Base-by-base conservation (phyloP, 2,888 invertebrate genomes). In the Tortrix viridana region DNA sequence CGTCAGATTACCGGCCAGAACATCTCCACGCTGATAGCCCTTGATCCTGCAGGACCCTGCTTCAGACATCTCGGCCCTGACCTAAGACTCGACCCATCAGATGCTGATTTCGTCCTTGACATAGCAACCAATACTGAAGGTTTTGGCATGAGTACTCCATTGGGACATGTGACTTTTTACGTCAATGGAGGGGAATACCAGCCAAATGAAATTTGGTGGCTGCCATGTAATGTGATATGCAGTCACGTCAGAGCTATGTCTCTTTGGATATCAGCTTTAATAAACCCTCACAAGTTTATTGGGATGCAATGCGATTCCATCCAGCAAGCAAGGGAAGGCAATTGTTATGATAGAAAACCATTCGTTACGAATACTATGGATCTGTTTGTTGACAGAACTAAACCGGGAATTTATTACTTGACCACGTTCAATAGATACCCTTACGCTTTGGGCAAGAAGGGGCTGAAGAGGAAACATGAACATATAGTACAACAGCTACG, bases 401-500 rank as follows among this genome's bases (percentile, higher is more conserved):
- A 67, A 55, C 59, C 74, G 5, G 85, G 85, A 0, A 74, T 84
- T 5, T 85, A 76, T 60, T 85, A 71, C 67, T 62, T 85, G 43
- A 71, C 79, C 0, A 84, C 85, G 0, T 65, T 68, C 4, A 77
- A 82, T 58, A 72, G 69, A 16, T 48, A 58, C 26, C 63, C 63
- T 1, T 63, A 82, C 66, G 83, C 70, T 68, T 70, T 89, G 58
- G 88, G 84, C 0, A 68, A 79, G 18, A 82, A 81, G 16, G 89
- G 89, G 0, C 50, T 88, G 50, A 74, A 75, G 38, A 81, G 67
- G 38, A 80, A 85, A 9, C 70, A 81, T 38, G 84, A 87, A 7
- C 4, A 2, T 5, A 12, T 38, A 7, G 0, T 56, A 14, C 19
- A 2, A 5, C 61, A 50, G 0, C 14, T 62, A n/a, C 16, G 12